Evolutionary conservation across 1,140 invertebrate genomes (phyloP), one percentile per base, ranked within the genome.

Genomic region (Trichoplusia ni): DNA sequence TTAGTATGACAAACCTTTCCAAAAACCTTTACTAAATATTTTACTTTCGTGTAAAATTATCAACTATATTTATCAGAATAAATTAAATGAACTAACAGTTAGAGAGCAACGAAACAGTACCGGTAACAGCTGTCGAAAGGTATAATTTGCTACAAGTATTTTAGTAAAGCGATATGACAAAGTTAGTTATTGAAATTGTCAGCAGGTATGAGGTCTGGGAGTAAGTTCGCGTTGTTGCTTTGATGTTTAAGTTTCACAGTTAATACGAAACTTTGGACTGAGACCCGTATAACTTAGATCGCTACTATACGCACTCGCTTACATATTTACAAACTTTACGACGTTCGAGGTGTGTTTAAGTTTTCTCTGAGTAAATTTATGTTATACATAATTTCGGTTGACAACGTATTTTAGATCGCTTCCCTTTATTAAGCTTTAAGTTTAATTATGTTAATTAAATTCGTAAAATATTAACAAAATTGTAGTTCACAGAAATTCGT

Each of bases 151-250:
- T 18, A 49, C 58, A 51, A 67, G 56, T 65, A 72, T 68, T 65
- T 68, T 46, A 59, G 31, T 59, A 47, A 60, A 46, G 51, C 27
- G 46, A 59, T 68, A 69, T 66, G 61, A 72, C 63, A 64, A 73
- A 72, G 67, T 69, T 69, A 69, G 64, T 68, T 73, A 70, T 71
- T 70, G 62, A 68, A 62, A 76, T 76, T 67, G 67, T 73, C 70
- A 61, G 58, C 71, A 76, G 70, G 71, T 73, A 63, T 25, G 58
- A 63, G 63, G 49, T 66, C 54, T 44, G 65, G 44, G 67, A 25
- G 13, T 59, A 67, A 73, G 64, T 69, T 70, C 11, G 53, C 29
- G 63, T 53, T 49, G 63, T 37, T 66, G 53, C 70, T 73, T 68
- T 64, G 67, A 73, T 73, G 66, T 68, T 73, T 67, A 67, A 73